phyloP scores from a whole-genome alignment of 2,888 invertebrate species.

The Cataglyphis rosenhaueri region DNA sequence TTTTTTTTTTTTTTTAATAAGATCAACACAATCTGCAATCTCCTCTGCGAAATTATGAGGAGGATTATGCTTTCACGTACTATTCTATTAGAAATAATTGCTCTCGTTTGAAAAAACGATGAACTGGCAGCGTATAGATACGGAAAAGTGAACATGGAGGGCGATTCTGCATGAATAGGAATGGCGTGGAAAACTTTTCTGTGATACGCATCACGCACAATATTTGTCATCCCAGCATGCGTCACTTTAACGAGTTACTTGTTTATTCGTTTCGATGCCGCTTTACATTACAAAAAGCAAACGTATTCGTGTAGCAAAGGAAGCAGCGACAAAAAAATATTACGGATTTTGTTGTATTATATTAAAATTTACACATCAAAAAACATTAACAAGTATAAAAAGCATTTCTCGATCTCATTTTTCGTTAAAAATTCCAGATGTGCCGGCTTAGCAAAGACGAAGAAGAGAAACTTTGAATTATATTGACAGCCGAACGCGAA shows the following conservation, averaged over 20 bases:
- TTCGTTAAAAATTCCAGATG: neutral
- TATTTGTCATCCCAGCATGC: conserved; percentile 43
- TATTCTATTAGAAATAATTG: conserved; percentile 25
- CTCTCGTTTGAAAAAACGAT: conserved; percentile 4
- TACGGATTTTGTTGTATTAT: neutral
- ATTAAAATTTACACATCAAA: conserved; percentile 1
- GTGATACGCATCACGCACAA: conserved; percentile 30
- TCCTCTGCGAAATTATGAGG: conserved; percentile 1
- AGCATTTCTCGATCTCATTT: neutral
- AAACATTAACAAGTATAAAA: neutral
- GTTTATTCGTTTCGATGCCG: conserved; percentile 60
- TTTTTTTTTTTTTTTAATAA: neutral
- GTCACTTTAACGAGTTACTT: conserved; percentile 44
- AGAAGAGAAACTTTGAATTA: neutral
- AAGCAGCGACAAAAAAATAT: conserved; percentile 40
- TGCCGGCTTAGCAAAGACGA: neutral
- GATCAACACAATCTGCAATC: conserved; percentile 29
- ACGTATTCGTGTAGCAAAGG: conserved; percentile 22
- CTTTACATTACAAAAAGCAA: conserved; percentile 44
- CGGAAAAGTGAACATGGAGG: neutral
- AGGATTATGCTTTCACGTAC: conserved; percentile 4
- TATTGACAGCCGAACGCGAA: neutral
- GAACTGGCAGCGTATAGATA: neutral
- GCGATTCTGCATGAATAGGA: conserved; percentile 4
- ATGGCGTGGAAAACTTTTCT: conserved; percentile 30